Conservation (phyloP, 2,113 vertebrate genomes). For the Hippocampus mohnikei region DNA sequence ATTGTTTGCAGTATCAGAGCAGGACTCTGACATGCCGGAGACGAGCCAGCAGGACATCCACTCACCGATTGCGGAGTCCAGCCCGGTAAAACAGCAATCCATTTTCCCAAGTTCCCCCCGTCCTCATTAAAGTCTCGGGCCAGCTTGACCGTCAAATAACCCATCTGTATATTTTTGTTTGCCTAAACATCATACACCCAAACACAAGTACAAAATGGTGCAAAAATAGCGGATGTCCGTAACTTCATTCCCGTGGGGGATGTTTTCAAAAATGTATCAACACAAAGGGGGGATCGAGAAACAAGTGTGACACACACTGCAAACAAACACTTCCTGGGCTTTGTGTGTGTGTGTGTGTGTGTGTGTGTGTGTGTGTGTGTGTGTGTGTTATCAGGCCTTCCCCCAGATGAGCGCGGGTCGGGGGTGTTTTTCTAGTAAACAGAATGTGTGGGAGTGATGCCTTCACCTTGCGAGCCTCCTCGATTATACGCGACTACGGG, state of each 20-base stretch:
- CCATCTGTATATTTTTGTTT: too few species aligned
- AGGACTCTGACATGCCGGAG: conserved; percentile 68
- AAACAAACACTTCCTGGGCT: conserved; percentile 27
- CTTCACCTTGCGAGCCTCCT: conserved; percentile 15
- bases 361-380: background rate
- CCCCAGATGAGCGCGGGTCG: conserved; percentile 39
- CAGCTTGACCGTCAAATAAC: too few species aligned
- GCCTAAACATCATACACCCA: too few species aligned
- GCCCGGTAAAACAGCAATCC: conserved; percentile 59
- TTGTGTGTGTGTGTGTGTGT: conserved; percentile 34
- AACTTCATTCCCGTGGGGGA: background rate
- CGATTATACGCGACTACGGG: conserved; percentile 44
- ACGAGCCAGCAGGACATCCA: conserved; percentile 54
- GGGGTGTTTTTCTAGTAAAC: conserved; percentile 46
- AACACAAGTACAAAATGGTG: background rate
- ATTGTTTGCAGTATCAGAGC: conserved; percentile 70
- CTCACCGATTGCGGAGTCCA: conserved; percentile 65
- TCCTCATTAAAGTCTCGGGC: too few species aligned
- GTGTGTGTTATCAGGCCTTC: conserved; percentile 24
- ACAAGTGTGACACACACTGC: conserved; percentile 8
- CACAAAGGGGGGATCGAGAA: conserved; percentile 5
- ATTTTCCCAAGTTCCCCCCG: background rate
- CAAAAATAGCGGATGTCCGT: background rate
- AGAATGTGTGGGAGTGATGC: conserved; percentile 43
- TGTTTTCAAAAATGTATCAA: background rate